Base-by-base conservation (phyloP, 2,797 vertebrate species). In the Chrosomus eos region DNA sequence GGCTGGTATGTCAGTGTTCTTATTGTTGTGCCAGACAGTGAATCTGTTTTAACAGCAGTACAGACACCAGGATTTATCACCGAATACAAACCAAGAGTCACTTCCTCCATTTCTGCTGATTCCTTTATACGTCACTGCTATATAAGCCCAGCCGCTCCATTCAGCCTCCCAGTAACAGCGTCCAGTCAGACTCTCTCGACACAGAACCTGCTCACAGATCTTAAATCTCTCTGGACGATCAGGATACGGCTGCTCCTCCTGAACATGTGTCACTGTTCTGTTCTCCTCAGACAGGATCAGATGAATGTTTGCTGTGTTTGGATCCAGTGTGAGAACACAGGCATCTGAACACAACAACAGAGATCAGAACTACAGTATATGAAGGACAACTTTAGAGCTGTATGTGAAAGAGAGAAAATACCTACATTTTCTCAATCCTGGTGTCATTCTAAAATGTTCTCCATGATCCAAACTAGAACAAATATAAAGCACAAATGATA, bases 61-160 rank as follows among this genome's bases (percentile, higher is more conserved):
- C 16, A 73, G 8, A 19, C 71, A 51, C 71, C 71, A 73, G 71
- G 71, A 73, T 45, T 73, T 73, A 13, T 73, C 71, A 21, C 31
- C 21, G n/a, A 18, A 73, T 10, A 26, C 26, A 51, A 73, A 73
- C 71, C 71, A 73, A 73, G 40, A 28, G 7, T 31, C 26, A 28
- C 26, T 48, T 5, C 71, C 71, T 9, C 71, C 43, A 18, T 73
- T 48, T 26, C 26, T 73, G 71, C 2, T 48, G 43, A 73, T 31
- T 48, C 1, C 43, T 48, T 31, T 73, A 51, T 51, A 73, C 16
- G 43, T 48, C 1, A 73, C 45, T 28, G 40, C 71, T 16, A 73
- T 51, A 51, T 31, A 48, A 19, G 40, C 14, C 43, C 40, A 48
- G 9, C 71, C 26, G 0, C 26, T 74, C 45, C 45, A 74, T 51